Evolutionary conservation across 2,113 vertebrate species (phyloP).

Genomic region (Recurvirostra avosetta): DNA sequence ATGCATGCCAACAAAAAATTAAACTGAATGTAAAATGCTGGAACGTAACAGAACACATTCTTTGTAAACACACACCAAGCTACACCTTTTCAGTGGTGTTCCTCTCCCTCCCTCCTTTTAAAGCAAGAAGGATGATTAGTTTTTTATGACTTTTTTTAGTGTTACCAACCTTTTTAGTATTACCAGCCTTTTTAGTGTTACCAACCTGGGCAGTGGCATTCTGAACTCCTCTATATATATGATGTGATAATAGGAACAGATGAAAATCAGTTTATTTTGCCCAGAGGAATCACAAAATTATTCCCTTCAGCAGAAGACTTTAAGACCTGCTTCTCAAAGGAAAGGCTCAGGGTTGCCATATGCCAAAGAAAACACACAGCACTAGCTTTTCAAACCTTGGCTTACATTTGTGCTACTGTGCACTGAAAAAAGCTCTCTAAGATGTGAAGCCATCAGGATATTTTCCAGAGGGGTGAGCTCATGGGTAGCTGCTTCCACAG

Average conservation of each 20-base stretch:
- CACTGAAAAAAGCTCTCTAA: constrained; percentile 57
- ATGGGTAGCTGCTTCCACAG: constrained; percentile 65
- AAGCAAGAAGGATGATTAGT: not conserved
- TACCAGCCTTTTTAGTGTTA: not conserved
- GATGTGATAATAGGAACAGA: not conserved
- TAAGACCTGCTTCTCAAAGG: constrained; percentile 47
- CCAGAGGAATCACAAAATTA: constrained; percentile 50
- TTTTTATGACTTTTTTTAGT: not conserved
- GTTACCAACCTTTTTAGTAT: not conserved
- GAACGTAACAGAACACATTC: not conserved
- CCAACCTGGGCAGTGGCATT: not conserved
- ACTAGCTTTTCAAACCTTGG: constrained; percentile 71
- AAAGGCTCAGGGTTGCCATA: constrained; percentile 36
- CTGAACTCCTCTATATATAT: not conserved
- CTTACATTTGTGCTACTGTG: constrained; percentile 77
- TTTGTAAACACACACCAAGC: not conserved
- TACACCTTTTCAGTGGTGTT: not conserved
- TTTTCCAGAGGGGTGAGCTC: constrained; percentile 79
- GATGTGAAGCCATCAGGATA: constrained; percentile 66
- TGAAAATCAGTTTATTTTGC: constrained; percentile 4
- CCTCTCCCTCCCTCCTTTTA: not conserved
- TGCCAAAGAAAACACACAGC: constrained; percentile 77
- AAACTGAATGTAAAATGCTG: not conserved
- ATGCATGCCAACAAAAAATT: not conserved
- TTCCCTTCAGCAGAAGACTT: constrained; percentile 44